Base-by-base conservation (phyloP, 2,797 vertebrate genomes). In the Gymnocypris eckloni region DNA sequence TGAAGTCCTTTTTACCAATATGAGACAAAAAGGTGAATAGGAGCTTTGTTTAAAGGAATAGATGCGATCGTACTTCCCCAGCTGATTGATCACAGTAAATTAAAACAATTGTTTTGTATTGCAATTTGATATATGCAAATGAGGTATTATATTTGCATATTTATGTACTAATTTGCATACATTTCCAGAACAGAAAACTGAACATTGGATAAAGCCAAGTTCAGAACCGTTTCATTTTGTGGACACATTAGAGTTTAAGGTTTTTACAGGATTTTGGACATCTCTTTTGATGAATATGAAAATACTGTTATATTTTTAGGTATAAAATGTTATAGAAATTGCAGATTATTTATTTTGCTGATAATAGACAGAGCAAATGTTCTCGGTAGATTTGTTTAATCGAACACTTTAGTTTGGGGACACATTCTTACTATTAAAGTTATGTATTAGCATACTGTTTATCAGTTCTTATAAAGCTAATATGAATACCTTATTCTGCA, bases 121-220 rank as follows among this genome's bases (percentile, higher is more conserved):
- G 18, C 61, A 67, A 81, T 33, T 69, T 69, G 20, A 69, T 20
- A 20, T 39, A 69, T 69, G 66, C 18, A 69, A 69, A 69, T 69
- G 1, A 39, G 37, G 66, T 69, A 39, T 39, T 69, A 69, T 69
- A 69, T 69, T 69, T 69, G 66, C 66, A 69, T 69, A 39, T 39
- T 39, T 69, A 20, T 69, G 33, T 69, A 0, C 37, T 69, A 4
- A 39, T 69, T 69, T 69, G 66, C 66, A 69, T 69, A 37, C 33
- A 39, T 69, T 39, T 69, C 33, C 66, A 69, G 66, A 10, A 69
- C 33, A 69, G 33, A 69, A 67, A 69, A 39, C 33, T 39, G 66
- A 69, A 20, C 33, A 9, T 67, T 20, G 66, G 33, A 69, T 39
- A 39, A 69, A 39, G 33, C 33, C 66, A 69, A 18, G 33, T 69